Evolutionary conservation across 2,797 vertebrate genomes (phyloP), one percentile per base, ranked within the genome.

Genomic region (Rhadinocentrus ornatus): DNA sequence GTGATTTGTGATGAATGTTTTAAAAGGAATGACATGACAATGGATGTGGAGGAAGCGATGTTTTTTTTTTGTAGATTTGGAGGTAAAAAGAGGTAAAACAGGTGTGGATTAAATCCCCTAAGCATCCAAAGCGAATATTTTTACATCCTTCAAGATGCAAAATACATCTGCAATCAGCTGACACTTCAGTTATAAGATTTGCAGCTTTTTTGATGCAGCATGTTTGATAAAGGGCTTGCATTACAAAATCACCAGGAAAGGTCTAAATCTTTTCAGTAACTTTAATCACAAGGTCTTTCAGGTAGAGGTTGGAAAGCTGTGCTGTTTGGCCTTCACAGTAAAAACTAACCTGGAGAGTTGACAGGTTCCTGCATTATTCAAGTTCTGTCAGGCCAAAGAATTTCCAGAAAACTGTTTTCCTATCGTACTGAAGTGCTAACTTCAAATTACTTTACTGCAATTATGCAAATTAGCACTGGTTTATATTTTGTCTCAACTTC

Each of bases 51-150:
- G 60, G 59, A 52, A 11, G 41, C 53, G 55, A 77, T n/a, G n/a
- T n/a, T n/a, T n/a, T n/a, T n/a, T 63, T 83, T 85, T 56, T 64
- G 66, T 13, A 66, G 66, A 66, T 62, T 77, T 74, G 59, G 22
- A 66, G 78, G 54, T 59, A 11, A 63, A 65, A 55, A 72, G 44
- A 73, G 24, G 57, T 66, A 55, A 77, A 69, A 74, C 63, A 54
- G 64, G 34, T 69, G 55, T 55, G 20, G 44, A n/a, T 46, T 46
- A 9, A 46, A 44, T 2, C 18, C 41, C 2, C 1, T 6, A 46
- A 46, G 18, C 18, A n/a, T 46, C 41, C 41, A 44, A 44, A 44
- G 12, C 24, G 11, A 62, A 54, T 4, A 11, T 6, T 34, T 50
- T 15, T 41, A 63, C 66, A 29, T 29, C 20, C 15, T 20, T 64